Percentiles rank a stretch among this genome's conserved stretches.
Conservation (phyloP, 2,888 invertebrate genomes). For the Drosophila colorata region DNA sequence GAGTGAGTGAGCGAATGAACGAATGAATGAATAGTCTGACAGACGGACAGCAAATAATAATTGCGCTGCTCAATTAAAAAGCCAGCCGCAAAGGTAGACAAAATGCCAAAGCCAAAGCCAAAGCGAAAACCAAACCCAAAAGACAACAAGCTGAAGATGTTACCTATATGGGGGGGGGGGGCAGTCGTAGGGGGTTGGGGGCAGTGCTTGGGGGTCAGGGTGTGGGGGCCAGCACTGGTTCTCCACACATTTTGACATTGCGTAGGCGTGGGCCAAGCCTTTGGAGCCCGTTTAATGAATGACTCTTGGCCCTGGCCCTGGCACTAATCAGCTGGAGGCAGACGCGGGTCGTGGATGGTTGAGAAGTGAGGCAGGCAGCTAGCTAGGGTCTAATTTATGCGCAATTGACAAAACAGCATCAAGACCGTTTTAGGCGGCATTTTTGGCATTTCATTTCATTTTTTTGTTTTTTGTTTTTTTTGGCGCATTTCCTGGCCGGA, state of each 20-base stretch:
- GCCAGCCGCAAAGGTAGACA: constrained; percentile 23
- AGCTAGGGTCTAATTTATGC: constrained; percentile 63
- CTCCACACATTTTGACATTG: constrained; percentile 58
- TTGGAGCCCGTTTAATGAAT: constrained; percentile 65
- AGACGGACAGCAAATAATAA: constrained; percentile 70
- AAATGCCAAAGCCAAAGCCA: constrained; percentile 31
- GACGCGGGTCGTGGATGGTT: too few relatives aligned
- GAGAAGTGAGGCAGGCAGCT: neutral
- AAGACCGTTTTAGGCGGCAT: constrained; percentile 11
- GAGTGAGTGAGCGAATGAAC: constrained; percentile 50
- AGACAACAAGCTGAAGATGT: constrained; percentile 12
- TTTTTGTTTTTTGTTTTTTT: constrained; percentile 21
- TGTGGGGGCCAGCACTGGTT: constrained; percentile 2
- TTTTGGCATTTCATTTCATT: constrained; percentile 12
- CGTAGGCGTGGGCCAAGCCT: constrained; percentile 65
- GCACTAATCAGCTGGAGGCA: constrained; percentile 63
- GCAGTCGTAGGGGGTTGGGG: neutral
- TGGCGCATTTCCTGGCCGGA: constrained; percentile 65
- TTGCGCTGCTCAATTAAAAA: constrained; percentile 78
- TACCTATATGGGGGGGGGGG: neutral
- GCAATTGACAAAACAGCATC: constrained; percentile 19
- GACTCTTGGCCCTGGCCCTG: constrained; percentile 59
- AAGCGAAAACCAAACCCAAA: constrained; percentile 28
- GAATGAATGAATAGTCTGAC: constrained; percentile 51
- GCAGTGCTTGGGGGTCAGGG: neutral